Base-by-base conservation (phyloP, 1,140 invertebrate species). In the Thalassaphorura encarpata region DNA sequence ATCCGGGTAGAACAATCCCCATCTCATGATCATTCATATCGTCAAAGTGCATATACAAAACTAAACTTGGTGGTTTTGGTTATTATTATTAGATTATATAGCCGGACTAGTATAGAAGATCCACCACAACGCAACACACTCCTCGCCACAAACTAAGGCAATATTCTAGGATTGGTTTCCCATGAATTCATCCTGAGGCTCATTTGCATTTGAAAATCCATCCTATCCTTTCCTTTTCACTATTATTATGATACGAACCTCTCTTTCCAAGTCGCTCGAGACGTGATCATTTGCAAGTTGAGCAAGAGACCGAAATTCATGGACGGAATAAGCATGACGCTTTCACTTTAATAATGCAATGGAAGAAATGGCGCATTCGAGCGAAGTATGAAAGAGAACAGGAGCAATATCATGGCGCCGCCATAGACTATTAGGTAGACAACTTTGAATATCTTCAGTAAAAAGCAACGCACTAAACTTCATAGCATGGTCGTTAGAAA, bases 61-160 rank as follows among this genome's bases (percentile, higher is more conserved):
- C n/a, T n/a, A n/a, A n/a, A n/a, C n/a, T n/a, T n/a, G n/a, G n/a
- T n/a, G n/a, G n/a, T n/a, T n/a, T n/a, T n/a, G n/a, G n/a, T n/a
- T n/a, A n/a, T n/a, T n/a, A n/a, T n/a, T n/a, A n/a, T n/a, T n/a
- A n/a, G n/a, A n/a, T n/a, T n/a, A n/a, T n/a, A n/a, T n/a, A n/a
- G n/a, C n/a, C n/a, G n/a, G n/a, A n/a, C n/a, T n/a, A n/a, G n/a
- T n/a, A n/a, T n/a, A n/a, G n/a, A n/a, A n/a, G n/a, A n/a, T n/a
- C 15, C 21, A 47, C 8, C 11, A 47, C 21, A 47, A 47, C 15
- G 24, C 4, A 11, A 27, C 6, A 11, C 18, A 23, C 26, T 54
- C 40, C 39, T 26, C 33, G 54, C 56, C 56, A 49, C 58, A 60
- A 60, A 60, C 58, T 60, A 60, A 60, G 58, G 58, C 58, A 60